Evolutionary conservation across 2,113 vertebrate genomes (phyloP), one percentile per base, ranked within the genome.

Genomic region (Merops nubicus): DNA sequence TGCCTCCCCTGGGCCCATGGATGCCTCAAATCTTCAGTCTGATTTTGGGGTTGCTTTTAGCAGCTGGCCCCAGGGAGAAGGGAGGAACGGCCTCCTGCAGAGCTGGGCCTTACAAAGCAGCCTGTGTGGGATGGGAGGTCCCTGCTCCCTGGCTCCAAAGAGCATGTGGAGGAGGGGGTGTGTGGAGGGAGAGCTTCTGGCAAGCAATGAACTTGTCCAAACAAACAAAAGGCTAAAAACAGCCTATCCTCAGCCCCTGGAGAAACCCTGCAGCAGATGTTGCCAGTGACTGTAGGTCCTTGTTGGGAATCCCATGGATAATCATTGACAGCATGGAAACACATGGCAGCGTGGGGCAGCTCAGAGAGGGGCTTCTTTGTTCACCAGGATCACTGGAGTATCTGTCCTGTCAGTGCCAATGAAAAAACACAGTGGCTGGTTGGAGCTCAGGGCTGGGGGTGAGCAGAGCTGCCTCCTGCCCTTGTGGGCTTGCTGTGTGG

Each of bases 251-350:
- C 51, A 50, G 65, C 62, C 76, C 75, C 63, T 43, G 15, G 56
- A 91, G 87, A 59, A 91, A 42, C 8, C 15, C 47, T 14, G 63
- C 18, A 34, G 75, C 80, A 95, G 87, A 93, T 89, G 92, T 63
- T 92, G 89, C 33, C 76, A 83, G 76, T 50, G 67, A 89, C 90
- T 93, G 72, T 23, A 79, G 53, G 68, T 34, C 84, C 87, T 91
- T 89, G 72, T 89, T 91, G 87, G 92, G 80, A 89, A 92, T 91
- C 62, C 92, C 84, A 17, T 29, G 67, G 89, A 75, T 92, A 83
- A 78, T 54, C 47, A 18, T 5, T 15, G 63, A 38, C 84, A 95
- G 87, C 67, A 79, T 92, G 63, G 72, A 64, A 93, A 54, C 80
- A 76, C 76, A 64, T 73, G 67, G 62, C 83, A 82, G 83, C 31